A percentile compares a stretch with the other conserved stretches of the same genome.
These are phyloP conservation scores for Machaerirhynchus nigripectus DNA, from an alignment of 2,113 vertebrate genomes.

Conservation along the genomic window DNA sequence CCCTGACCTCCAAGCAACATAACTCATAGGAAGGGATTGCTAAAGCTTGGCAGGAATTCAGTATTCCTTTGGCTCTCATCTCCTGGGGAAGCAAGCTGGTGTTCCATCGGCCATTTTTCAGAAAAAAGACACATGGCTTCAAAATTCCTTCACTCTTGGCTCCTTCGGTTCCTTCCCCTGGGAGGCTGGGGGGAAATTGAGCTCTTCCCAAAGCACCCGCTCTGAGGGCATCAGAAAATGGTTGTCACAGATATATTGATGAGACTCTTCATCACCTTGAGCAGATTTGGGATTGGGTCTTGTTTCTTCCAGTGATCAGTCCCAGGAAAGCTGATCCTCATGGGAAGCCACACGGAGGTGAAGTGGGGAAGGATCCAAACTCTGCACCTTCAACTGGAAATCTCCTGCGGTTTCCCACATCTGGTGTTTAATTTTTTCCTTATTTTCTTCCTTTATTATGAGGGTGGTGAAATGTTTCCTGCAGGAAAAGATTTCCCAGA, in stretches of 20 bases:
- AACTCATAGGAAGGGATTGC: background rate
- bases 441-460: background rate
- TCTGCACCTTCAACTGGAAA: background rate
- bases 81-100: background rate
- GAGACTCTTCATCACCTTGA: background rate
- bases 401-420: background rate
- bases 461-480: background rate
- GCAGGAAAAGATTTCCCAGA: background rate
- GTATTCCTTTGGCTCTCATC: background rate
- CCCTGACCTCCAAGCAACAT: background rate
- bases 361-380: background rate
- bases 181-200: accelerated
- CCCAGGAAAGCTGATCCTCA: background rate
- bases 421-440: background rate
- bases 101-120: background rate
- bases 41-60: background rate
- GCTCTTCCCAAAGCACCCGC: background rate
- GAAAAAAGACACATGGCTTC: background rate
- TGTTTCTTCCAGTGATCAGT: background rate
- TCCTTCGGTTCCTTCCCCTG: background rate
- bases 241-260: background rate
- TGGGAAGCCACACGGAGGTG: background rate
- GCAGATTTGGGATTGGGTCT: background rate
- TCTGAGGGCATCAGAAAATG: background rate
- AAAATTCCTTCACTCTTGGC: background rate